Evolutionary conservation across 2,797 vertebrate species (phyloP).

Genomic region (Nannoperca australis): DNA sequence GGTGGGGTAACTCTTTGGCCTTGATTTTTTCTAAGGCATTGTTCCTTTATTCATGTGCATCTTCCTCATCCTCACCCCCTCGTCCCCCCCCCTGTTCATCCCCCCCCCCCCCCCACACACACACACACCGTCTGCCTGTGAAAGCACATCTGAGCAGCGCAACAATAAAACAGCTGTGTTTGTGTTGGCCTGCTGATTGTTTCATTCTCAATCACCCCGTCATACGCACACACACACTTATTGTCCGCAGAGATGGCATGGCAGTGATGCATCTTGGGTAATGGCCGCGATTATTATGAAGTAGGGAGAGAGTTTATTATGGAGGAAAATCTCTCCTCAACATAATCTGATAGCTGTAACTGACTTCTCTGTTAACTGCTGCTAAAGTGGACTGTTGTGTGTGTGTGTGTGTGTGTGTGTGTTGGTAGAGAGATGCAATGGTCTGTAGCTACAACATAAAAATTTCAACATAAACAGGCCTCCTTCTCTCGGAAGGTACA

Average conservation of each 20-base stretch:
- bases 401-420: constrained; percentile 6
- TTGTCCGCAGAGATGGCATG: constrained; percentile 57
- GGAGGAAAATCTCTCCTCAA: constrained; percentile 53
- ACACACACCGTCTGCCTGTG: constrained; percentile 78
- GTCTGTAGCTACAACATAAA: background rate
- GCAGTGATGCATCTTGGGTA: constrained; percentile 67
- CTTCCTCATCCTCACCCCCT: too few relatives aligned
- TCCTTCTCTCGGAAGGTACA: too few relatives aligned
- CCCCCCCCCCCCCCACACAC: too few relatives aligned
- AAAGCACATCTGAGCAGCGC: constrained; percentile 86
- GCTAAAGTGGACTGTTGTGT: constrained; percentile 21
- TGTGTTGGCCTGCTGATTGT: constrained; percentile 87
- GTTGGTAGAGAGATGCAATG: constrained; percentile 1
- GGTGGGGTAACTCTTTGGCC: too few relatives aligned
- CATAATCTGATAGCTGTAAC: constrained; percentile 57
- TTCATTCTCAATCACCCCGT: constrained; percentile 79
- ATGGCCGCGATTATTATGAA: constrained; percentile 65
- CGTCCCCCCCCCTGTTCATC: too few relatives aligned
- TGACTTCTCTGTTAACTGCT: constrained; percentile 47
- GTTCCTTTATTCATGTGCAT: too few relatives aligned
- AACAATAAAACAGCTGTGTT: constrained; percentile 91
- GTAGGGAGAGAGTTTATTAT: constrained; percentile 67
- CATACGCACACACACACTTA: constrained; percentile 53
- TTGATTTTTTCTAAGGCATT: too few relatives aligned
- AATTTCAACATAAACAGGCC: background rate